phyloP scores from a whole-genome alignment of 2,888 invertebrate species.

The Vannuccia rotundouncinata region DNA sequence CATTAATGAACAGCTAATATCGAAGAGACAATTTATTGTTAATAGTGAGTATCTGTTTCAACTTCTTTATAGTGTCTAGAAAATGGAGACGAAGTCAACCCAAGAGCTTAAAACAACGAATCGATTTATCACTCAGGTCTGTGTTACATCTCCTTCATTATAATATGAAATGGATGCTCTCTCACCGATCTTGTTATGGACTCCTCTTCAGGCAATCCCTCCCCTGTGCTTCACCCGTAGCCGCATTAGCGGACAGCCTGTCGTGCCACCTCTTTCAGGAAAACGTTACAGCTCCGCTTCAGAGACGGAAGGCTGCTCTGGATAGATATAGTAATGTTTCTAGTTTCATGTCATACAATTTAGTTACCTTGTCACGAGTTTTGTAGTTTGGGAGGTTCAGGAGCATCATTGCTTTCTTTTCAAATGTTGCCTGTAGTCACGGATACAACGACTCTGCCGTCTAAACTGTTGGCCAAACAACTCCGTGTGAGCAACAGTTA shows the following conservation, averaged over 20 bases:
- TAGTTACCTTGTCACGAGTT: too few relatives aligned
- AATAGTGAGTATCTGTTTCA: too few relatives aligned
- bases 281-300: background rate
- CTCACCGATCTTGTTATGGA: background rate
- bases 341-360: too few relatives aligned
- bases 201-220: background rate
- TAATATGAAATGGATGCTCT: background rate
- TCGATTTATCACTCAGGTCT: background rate
- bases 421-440: too few relatives aligned
- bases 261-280: background rate
- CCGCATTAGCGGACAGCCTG: background rate
- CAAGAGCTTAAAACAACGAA: background rate
- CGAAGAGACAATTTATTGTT: too few relatives aligned
- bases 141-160: background rate
- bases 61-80: background rate
- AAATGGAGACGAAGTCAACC: background rate
- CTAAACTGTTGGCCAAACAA: slow-evolving; percentile 39
- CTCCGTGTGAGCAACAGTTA: slow-evolving; percentile 38
- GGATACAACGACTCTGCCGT: slow-evolving; percentile 31
- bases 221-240: background rate
- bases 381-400: too few relatives aligned
- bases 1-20: too few relatives aligned
- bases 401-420: too few relatives aligned
- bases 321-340: too few relatives aligned
- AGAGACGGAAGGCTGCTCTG: too few relatives aligned